Percentiles rank a stretch among this genome's conserved stretches.
phyloP scores from a whole-genome alignment of 1,140 invertebrate species.

The Heliothis subflexa region DNA sequence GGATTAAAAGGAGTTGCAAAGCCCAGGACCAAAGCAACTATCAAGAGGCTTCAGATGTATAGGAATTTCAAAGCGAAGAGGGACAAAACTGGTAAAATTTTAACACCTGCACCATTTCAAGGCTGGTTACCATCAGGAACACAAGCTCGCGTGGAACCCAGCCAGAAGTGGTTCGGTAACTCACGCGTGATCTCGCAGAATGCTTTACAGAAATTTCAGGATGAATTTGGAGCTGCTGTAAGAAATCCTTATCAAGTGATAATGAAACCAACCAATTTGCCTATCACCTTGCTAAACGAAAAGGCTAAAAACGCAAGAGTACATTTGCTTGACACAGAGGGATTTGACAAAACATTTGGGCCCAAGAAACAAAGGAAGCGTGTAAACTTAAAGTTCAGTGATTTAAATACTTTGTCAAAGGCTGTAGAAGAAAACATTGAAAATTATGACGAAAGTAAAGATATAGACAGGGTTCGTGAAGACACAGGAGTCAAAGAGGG shows the following conservation, averaged over 20 bases:
- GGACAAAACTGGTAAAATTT: slow-evolving; percentile 96
- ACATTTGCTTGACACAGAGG: slow-evolving; percentile 98
- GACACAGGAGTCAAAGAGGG: slow-evolving; percentile 92
- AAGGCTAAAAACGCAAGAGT: slow-evolving; percentile 95
- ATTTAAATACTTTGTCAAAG: slow-evolving; percentile 91
- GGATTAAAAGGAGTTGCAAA: slow-evolving; percentile 94
- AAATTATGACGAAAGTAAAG: slow-evolving; percentile 92
- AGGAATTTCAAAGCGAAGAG: slow-evolving; percentile 98
- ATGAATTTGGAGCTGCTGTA: slow-evolving; percentile 96
- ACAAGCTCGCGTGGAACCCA: slow-evolving; percentile 97
- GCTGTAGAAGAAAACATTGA: slow-evolving; percentile 90
- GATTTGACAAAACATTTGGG: slow-evolving; percentile 97
- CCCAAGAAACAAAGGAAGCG: slow-evolving; percentile 96
- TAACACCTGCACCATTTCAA: slow-evolving; percentile 98
- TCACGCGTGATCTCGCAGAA: slow-evolving; percentile 96
- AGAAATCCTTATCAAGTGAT: slow-evolving; percentile 99
- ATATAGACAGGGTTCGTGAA: slow-evolving; percentile 93
- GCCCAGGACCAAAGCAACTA: slow-evolving; percentile 96
- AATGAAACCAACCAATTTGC: slow-evolving; percentile 98
- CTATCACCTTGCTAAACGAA: slow-evolving; percentile 97
- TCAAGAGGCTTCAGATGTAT: slow-evolving; percentile 99
- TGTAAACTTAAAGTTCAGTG: slow-evolving; percentile 93
- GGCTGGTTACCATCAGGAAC: slow-evolving; percentile 95
- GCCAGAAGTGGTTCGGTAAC: slow-evolving; percentile 99
- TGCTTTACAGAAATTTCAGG: slow-evolving; percentile 98